Evolutionary conservation across 2,113 vertebrate species (phyloP).

Genomic region (Poicephalus meyeri): DNA sequence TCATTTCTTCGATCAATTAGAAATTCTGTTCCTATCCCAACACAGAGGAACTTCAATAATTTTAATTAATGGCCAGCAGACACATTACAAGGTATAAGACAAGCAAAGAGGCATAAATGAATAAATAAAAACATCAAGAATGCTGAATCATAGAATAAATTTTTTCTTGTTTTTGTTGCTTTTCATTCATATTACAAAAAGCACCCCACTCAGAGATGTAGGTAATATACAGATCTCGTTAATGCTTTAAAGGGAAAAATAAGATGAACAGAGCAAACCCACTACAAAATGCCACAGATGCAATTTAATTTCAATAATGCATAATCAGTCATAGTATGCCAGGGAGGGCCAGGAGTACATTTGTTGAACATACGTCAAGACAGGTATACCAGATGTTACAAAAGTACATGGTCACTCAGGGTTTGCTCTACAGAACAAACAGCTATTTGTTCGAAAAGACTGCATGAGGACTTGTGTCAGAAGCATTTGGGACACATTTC

Average conservation of each 20-base stretch:
- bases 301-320: not conserved
- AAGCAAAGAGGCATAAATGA: not conserved
- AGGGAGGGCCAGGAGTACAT: not conserved
- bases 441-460: not conserved
- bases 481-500: not conserved
- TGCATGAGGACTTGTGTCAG: not conserved
- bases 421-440: not conserved
- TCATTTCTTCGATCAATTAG: not conserved
- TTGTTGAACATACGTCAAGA: not conserved
- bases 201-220: not conserved
- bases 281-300: not conserved
- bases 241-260: not conserved
- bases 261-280: not conserved
- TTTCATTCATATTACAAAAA: not conserved
- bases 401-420: not conserved
- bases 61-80: constrained; percentile 27
- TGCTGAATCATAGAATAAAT: not conserved
- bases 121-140: constrained; percentile 12
- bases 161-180: not conserved
- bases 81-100: not conserved
- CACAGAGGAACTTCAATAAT: not conserved
- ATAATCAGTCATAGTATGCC: not conserved
- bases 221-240: not conserved
- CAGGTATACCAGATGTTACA: not conserved
- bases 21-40: not conserved